Evolutionary conservation across 2,113 vertebrate species (phyloP).

Genomic region (Elephantulus edwardii): DNA sequence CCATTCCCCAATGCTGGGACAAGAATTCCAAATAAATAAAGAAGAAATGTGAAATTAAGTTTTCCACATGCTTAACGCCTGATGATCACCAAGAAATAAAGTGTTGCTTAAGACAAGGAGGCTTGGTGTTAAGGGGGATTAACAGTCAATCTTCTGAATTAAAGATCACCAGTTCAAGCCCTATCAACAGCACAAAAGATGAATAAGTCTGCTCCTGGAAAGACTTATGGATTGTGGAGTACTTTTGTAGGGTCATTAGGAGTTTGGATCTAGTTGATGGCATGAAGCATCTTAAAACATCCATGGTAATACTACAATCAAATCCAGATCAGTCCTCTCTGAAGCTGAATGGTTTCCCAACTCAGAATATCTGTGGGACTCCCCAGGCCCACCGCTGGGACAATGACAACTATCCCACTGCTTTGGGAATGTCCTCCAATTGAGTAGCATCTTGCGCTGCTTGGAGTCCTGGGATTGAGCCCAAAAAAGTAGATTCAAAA

Average conservation of each 20-base stretch:
- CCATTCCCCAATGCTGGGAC: neutral
- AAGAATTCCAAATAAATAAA: neutral
- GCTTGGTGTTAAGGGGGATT: too few relatives aligned
- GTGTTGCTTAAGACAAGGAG: too few relatives aligned
- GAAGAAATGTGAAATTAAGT: too few relatives aligned
- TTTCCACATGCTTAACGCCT: rapidly evolving
- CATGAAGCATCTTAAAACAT: too few relatives aligned
- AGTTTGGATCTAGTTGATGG: too few relatives aligned
- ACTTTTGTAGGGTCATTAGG: too few relatives aligned
- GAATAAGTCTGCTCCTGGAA: too few relatives aligned
- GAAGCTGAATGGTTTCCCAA: rapidly evolving
- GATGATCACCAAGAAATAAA: rapidly evolving
- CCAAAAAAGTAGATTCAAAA: slow-evolving; percentile 43
- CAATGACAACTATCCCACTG: neutral
- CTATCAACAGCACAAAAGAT: too few relatives aligned
- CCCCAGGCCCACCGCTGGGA: neutral
- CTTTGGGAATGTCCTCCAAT: slow-evolving; percentile 22
- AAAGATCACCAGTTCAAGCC: too few relatives aligned
- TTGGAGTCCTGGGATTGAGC: neutral
- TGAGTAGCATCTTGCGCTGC: neutral
- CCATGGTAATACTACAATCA: rapidly evolving
- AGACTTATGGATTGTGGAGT: too few relatives aligned
- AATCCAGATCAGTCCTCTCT: rapidly evolving
- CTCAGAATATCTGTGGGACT: neutral
- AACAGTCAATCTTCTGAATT: too few relatives aligned